A percentile compares a stretch with the other conserved stretches of the same genome.
phyloP scores from a whole-genome alignment of 92 coral and sea anemone genomes.

The Siderastrea siderea region DNA sequence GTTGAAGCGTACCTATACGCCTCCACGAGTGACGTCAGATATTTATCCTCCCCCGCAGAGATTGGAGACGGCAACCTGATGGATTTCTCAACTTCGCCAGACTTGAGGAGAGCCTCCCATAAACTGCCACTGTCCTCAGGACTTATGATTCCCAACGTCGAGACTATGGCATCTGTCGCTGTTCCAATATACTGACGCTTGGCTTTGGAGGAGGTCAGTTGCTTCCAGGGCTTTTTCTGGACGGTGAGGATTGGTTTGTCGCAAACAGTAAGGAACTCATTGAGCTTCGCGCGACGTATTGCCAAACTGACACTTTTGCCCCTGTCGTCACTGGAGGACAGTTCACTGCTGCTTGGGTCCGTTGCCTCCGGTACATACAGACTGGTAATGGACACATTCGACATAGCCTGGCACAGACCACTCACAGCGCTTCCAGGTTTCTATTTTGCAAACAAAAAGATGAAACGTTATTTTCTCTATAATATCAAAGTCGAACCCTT shows the following conservation, averaged over 20 bases:
- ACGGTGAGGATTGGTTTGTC: conserved; percentile 32
- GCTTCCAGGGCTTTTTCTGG: conserved; percentile 27
- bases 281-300: conserved; percentile 30
- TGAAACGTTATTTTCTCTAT: conserved; percentile 9
- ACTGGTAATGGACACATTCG: conserved; percentile 39
- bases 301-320: conserved; percentile 23
- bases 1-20: conserved; percentile 32
- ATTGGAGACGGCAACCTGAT: conserved; percentile 16
- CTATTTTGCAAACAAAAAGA: conserved; percentile 20
- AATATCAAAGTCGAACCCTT: conserved; percentile 9
- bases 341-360: conserved; percentile 54
- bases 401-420: conserved; percentile 32
- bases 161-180: conserved; percentile 27
- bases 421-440: conserved; percentile 32
- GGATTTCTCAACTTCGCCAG: conserved; percentile 13
- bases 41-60: conserved; percentile 21
- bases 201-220: conserved; percentile 29
- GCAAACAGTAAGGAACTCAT: conserved; percentile 44
- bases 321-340: conserved; percentile 32
- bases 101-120: conserved; percentile 29
- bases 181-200: conserved; percentile 32
- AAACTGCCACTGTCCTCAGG: conserved; percentile 24
- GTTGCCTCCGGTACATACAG: conserved; percentile 26
- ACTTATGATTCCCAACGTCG: conserved; percentile 26
- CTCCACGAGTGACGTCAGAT: conserved; percentile 35